phyloP scores from a whole-genome alignment of 2,797 vertebrate species.

The Coregonus sp. region DNA sequence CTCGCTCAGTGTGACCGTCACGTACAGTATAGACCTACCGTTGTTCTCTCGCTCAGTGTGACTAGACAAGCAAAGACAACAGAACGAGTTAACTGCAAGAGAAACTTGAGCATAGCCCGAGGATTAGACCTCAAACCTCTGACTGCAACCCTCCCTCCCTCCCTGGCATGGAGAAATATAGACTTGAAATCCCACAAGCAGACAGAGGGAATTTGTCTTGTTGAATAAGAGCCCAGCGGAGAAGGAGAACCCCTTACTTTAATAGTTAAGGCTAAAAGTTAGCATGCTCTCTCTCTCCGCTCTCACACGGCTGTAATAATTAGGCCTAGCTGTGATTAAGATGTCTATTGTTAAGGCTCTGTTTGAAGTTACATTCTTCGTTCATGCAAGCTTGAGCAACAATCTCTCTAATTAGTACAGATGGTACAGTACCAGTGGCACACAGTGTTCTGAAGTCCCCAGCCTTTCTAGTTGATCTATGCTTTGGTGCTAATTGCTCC shows the following conservation, averaged over 20 bases:
- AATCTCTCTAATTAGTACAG: slow-evolving; percentile 60
- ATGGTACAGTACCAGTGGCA: slow-evolving; percentile 36
- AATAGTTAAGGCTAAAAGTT: slow-evolving; percentile 1
- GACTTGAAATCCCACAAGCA: neutral
- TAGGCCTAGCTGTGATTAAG: slow-evolving; percentile 20
- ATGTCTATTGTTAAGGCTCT: slow-evolving; percentile 25
- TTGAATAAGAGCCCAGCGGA: neutral
- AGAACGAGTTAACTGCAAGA: neutral
- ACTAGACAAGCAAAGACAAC: no score
- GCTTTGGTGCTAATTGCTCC: slow-evolving; percentile 54
- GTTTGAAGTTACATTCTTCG: slow-evolving; percentile 54
- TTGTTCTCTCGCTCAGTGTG: no score
- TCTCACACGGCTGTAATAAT: slow-evolving; percentile 8
- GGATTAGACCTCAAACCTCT: neutral
- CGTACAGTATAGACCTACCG: no score
- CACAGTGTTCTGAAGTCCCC: neutral
- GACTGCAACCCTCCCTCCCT: neutral
- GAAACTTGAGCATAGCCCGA: neutral
- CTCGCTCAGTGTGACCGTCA: no score
- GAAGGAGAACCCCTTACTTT: neutral
- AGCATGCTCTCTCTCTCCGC: neutral
- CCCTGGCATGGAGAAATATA: neutral
- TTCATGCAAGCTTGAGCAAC: slow-evolving; percentile 47
- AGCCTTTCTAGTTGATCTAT: slow-evolving; percentile 31
- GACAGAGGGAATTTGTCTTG: neutral